Base-by-base conservation (phyloP, 2,888 invertebrate genomes). In the Parnassius mnemosyne region DNA sequence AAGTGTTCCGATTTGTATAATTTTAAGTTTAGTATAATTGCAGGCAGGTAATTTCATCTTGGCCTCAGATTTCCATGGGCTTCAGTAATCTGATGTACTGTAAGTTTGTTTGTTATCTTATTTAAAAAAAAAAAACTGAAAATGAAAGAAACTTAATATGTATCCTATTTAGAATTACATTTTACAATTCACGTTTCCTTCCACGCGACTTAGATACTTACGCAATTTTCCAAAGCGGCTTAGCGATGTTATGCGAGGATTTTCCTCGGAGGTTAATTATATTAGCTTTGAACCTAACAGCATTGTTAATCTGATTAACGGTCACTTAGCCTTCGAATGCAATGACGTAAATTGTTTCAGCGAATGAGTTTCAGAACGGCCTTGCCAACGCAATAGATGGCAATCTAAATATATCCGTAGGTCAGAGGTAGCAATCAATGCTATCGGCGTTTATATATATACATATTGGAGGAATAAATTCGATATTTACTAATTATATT, bases 281-380 rank as follows among this genome's bases (percentile, higher is more conserved):
- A 66, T 64, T 67, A 68, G 66, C 65, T 65, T 46, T 52, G 56
- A 56, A 68, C 65, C 67, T 71, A 65, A 75, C 78, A 74, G 76
- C 72, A 70, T 64, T 66, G 72, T 75, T 81, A 81, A 81, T 78
- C 78, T 78, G 82, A 82, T 83, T 85, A 85, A 79, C 78, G 74
- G 78, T 77, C 80, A 80, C 78, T 77, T 77, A 79, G 80, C 86
- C 87, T 85, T 86, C 84, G 78, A 75, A 73, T 72, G 70, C 65
- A 65, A 72, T 89, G 89, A 90, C 89, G 89, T 89, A 87, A 88
- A 83, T 87, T 87, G 89, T 88, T 89, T 88, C 84, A 89, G 87
- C 84, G 83, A 86, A 87, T 84, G 81, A 84, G 73, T 79, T 69
- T 76, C 78, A 75, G 68, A 74, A 73, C 71, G 84, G 77, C 89